A percentile compares a stretch with the other conserved stretches of the same genome.
phyloP scores from a whole-genome alignment of 2,797 vertebrate genomes.

The Mionectes olivaceus region DNA sequence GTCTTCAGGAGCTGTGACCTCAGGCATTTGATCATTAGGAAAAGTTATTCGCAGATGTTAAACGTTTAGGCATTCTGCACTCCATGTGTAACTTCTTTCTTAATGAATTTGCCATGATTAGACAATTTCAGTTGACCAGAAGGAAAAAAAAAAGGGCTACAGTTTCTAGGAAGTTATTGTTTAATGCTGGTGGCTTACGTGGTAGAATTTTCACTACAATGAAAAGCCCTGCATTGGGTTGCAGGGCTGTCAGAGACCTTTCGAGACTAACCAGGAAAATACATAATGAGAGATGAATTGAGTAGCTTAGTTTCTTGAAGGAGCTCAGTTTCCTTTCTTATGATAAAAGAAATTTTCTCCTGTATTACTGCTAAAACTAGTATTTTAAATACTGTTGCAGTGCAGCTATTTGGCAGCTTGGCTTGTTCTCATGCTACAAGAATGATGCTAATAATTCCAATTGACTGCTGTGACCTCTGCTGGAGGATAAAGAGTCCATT shows the following conservation, averaged over 20 bases:
- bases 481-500: slow-evolving; percentile 6
- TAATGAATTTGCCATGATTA: not conserved
- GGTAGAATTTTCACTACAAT: not conserved
- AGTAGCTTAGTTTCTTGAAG: not conserved
- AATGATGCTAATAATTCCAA: slow-evolving; percentile 40
- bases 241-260: not conserved
- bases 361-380: not conserved
- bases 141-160: accelerated
- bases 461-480: slow-evolving; percentile 53
- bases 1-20: not conserved
- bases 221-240: not conserved
- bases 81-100: not conserved
- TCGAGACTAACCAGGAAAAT: not conserved
- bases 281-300: not conserved
- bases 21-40: not conserved
- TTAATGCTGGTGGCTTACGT: not conserved
- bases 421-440: not conserved
- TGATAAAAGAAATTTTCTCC: not conserved
- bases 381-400: not conserved
- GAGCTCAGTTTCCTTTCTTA: not conserved
- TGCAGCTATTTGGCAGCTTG: not conserved
- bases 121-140: not conserved
- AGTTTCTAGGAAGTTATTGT: not conserved
- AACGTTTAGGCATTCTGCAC: not conserved
- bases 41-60: not conserved